These are phyloP conservation scores for Eciton burchellii DNA, from an alignment of 1,140 invertebrate genomes.

Conservation along the genomic window DNA sequence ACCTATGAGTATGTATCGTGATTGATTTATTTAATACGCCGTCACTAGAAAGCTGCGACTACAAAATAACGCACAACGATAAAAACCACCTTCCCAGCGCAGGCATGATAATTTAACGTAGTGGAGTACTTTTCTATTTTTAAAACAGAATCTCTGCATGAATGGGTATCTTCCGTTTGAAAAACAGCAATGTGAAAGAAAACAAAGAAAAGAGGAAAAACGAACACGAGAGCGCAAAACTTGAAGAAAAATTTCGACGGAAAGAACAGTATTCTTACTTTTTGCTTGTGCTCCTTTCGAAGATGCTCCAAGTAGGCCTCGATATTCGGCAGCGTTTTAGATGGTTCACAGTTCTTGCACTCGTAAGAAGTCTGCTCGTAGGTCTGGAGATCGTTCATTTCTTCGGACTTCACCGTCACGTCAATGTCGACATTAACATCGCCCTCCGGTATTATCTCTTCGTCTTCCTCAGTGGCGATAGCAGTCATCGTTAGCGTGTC, in stretches of 20 bases:
- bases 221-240: conserved; percentile 26
- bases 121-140: not conserved
- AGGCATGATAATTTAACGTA: no score
- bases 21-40: conserved; percentile 21
- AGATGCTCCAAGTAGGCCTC: conserved; percentile 88
- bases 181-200: not conserved
- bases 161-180: not conserved
- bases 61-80: conserved; percentile 1
- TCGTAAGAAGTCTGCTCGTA: conserved; percentile 75
- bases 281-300: conserved; percentile 87
- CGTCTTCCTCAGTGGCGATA: conserved; percentile 11
- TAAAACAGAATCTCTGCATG: conserved; percentile 1
- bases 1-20: conserved; percentile 15
- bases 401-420: conserved; percentile 24
- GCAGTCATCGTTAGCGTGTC: conserved; percentile 65
- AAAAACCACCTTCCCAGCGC: not conserved
- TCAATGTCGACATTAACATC: not conserved
- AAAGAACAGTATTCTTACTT: conserved; percentile 81
- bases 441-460: conserved; percentile 36
- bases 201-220: not conserved
- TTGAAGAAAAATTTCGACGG: not conserved
- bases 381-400: conserved; percentile 63
- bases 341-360: conserved; percentile 77
- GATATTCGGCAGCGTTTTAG: conserved; percentile 84
- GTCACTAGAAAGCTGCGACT: not conserved